Evolutionary conservation across 2,797 vertebrate species (phyloP), one percentile per base, ranked within the genome.

Genomic region (Hippopotamyrus pictus): DNA sequence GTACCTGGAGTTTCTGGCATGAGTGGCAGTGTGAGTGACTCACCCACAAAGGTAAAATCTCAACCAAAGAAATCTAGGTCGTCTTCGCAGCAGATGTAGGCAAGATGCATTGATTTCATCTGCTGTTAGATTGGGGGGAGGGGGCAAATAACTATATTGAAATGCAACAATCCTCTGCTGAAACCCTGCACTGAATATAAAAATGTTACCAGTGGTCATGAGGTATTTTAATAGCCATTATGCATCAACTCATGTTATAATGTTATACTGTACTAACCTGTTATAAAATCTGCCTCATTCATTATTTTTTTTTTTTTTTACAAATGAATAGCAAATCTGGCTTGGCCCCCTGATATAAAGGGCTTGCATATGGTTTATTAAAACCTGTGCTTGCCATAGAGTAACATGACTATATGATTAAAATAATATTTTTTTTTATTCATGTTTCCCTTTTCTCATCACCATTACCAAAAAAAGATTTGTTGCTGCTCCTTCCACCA

Each of bases 1-100:
- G 98, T 99, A 99, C 93, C 89, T 91, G 79, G 93, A 93, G 92
- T 73, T 41, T 59, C 92, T 90, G 91, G 92, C 91, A 91, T 91
- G 90, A 91, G 76, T 44, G 82, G 69, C 90, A 53, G 87, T 91
- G 86, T 91, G 89, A 41, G 89, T 91, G 88, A 89, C 87, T 17
- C 89, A 48, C 82, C 25, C 29, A 1, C 54, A 86, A 69, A 69
- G 88, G 83, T 83, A 86, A 46, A 76, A 89, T 86, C 83, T 69
- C 46, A 69, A 89, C 82, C 48, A 86, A 41, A 89, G 25, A 59
- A 37, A 76, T 51, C 4, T 14, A 50, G n/a, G 14, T 25, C 25
- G 14, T 76, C 69, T 3, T n/a, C 25, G 3, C 51, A 48, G 79
- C 25, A 85, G 54, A 48, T 22, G 44, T 53, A 59, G 41, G 17